phyloP scores from a whole-genome alignment of 1,140 invertebrate genomes.

The Drosophila triauraria region DNA sequence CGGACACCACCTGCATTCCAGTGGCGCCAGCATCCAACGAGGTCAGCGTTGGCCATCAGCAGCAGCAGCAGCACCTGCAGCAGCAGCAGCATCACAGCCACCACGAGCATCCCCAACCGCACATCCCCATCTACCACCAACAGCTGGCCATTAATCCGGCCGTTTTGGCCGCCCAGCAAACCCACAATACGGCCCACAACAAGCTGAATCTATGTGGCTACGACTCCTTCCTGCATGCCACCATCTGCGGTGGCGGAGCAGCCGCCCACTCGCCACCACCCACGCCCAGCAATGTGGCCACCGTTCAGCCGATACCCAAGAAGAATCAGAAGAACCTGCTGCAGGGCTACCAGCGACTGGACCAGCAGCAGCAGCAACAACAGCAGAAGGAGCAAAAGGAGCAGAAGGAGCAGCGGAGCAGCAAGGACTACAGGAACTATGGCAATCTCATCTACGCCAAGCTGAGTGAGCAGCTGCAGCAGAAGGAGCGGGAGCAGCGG shows the following conservation, averaged over 20 bases:
- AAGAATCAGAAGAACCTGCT: constrained; percentile 58
- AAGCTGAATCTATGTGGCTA: constrained; percentile 87
- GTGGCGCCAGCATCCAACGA: constrained; percentile 45
- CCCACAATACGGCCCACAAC: constrained; percentile 71
- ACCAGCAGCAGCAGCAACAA: constrained; percentile 37
- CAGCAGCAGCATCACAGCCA: constrained; percentile 46
- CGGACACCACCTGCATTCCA: constrained; percentile 53
- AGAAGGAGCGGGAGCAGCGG: constrained; percentile 71
- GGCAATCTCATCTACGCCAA: constrained; percentile 83
- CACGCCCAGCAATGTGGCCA: constrained; percentile 74
- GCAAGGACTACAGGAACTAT: constrained; percentile 78
- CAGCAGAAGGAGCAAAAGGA: constrained; percentile 20
- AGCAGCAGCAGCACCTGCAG: constrained; percentile 68
- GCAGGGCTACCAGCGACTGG: constrained; percentile 72
- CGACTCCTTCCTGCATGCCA: constrained; percentile 87
- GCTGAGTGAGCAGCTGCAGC: constrained; percentile 78
- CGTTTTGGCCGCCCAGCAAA: constrained; percentile 77
- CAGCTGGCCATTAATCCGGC: constrained; percentile 84
- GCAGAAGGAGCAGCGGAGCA: constrained; percentile 54
- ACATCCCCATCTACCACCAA: constrained; percentile 85
- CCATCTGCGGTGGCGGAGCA: constrained; percentile 85
- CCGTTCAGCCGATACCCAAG: constrained; percentile 76
- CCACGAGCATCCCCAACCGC: constrained; percentile 86
- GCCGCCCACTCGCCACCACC: constrained; percentile 62
- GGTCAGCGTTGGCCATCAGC: constrained; percentile 57